Percentiles rank a stretch among this genome's conserved stretches.
phyloP scores from a whole-genome alignment of 2,113 vertebrate genomes.

The Dipodomys stephensi region DNA sequence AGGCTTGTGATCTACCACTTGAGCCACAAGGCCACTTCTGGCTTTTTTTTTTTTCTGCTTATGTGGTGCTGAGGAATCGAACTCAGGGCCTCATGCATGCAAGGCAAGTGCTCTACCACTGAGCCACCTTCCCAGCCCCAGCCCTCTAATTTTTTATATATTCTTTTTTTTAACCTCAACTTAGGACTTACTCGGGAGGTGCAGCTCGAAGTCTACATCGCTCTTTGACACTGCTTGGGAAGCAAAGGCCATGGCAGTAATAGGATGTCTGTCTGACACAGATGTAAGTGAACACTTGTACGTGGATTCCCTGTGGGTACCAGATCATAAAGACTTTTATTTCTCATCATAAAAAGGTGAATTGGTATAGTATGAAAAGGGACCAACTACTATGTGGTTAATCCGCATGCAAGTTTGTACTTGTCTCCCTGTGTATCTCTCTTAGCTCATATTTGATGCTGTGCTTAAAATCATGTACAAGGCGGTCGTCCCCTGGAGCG shows the following conservation, averaged over 20 bases:
- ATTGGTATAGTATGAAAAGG: neutral
- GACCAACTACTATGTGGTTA: too few relatives aligned
- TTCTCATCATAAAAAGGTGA: neutral
- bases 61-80: too few relatives aligned
- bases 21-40: too few relatives aligned
- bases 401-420: too few relatives aligned
- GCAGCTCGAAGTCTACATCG: slow-evolving; percentile 91
- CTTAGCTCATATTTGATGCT: slow-evolving; percentile 95
- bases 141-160: neutral
- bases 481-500: slow-evolving; percentile 95
- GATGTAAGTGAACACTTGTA: slow-evolving; percentile 88
- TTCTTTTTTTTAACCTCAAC: neutral
- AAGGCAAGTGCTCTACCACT: neutral
- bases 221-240: slow-evolving; percentile 97
- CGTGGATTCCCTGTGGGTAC: neutral
- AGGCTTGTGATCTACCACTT: too few relatives aligned
- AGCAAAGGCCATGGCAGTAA: slow-evolving; percentile 95
- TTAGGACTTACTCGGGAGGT: slow-evolving; percentile 94
- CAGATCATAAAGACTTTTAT: neutral
- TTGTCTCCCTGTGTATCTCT: neutral
- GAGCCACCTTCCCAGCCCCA: neutral
- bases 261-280: slow-evolving; percentile 92
- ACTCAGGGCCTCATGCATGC: too few relatives aligned
- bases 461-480: slow-evolving; percentile 96
- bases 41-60: too few relatives aligned